Conservation (phyloP, 2,797 vertebrate species). For the Anabas testudineus region DNA sequence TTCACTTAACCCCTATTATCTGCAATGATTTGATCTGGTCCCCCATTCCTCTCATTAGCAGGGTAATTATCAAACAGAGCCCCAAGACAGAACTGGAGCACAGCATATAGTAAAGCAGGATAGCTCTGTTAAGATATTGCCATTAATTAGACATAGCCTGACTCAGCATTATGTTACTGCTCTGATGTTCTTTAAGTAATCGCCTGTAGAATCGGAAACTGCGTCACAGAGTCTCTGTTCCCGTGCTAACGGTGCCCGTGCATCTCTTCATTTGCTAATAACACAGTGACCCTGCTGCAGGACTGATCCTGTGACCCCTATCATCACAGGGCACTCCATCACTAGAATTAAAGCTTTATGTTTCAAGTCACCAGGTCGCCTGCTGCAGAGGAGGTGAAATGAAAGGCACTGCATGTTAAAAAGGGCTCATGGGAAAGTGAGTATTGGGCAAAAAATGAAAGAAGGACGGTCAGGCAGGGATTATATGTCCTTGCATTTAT, state of each 20-base stretch:
- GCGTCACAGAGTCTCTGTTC: constrained; percentile 1
- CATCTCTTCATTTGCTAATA: constrained; percentile 57
- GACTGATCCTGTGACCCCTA: constrained; percentile 47
- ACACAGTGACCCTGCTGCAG: constrained; percentile 59
- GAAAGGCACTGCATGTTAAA: constrained; percentile 68
- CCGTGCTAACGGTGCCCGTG: background rate
- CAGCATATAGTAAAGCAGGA: constrained; percentile 53
- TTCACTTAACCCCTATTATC: constrained; percentile 70
- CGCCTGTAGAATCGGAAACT: constrained; percentile 17
- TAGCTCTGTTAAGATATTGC: constrained; percentile 48
- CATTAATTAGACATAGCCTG: constrained; percentile 61
- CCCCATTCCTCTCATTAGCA: constrained; percentile 62
- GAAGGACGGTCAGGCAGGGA: constrained; percentile 42
- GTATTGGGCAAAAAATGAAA: constrained; percentile 19
- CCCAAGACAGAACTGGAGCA: constrained; percentile 51
- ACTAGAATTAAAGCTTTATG: constrained; percentile 74
- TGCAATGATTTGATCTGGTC: constrained; percentile 60
- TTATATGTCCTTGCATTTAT: constrained; percentile 74
- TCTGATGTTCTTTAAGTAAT: constrained; percentile 16
- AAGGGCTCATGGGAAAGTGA: constrained; percentile 37
- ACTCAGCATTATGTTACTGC: constrained; percentile 35
- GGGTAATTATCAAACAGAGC: constrained; percentile 71
- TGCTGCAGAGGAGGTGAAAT: constrained; percentile 70
- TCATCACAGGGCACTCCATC: constrained; percentile 65
- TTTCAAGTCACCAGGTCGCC: constrained; percentile 60